Conservation (phyloP, 1,140 invertebrate genomes). For the Drosophila sulfurigaster region DNA sequence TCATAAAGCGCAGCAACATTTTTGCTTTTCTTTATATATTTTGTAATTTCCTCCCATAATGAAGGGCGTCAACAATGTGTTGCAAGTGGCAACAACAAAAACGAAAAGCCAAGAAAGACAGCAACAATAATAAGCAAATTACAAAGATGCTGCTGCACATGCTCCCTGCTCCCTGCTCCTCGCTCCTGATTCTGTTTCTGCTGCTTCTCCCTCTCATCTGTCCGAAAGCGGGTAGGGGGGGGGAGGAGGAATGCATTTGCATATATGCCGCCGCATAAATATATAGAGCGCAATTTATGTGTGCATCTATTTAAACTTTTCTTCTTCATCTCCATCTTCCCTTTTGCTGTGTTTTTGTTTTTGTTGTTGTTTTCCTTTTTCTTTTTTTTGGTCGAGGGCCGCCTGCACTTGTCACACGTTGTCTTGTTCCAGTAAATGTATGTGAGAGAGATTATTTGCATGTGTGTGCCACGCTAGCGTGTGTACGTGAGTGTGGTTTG, state of each 20-base stretch:
- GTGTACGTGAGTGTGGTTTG: constrained; percentile 58
- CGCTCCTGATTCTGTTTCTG: too few species aligned
- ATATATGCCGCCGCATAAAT: constrained; percentile 73
- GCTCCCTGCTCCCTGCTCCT: background rate
- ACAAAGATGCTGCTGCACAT: constrained; percentile 54
- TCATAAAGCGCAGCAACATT: constrained; percentile 26
- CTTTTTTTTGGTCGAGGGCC: constrained; percentile 44
- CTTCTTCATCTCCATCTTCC: constrained; percentile 15
- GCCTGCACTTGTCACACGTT: constrained; percentile 80
- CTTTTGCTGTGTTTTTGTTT: constrained; percentile 16
- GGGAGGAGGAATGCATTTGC: constrained; percentile 53
- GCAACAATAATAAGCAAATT: constrained; percentile 61
- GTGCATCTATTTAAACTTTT: constrained; percentile 74
- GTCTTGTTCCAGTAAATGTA: constrained; percentile 46
- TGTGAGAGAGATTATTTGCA: constrained; percentile 58
- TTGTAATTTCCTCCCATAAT: constrained; percentile 38
- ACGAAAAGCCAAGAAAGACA: background rate
- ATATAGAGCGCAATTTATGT: constrained; percentile 78
- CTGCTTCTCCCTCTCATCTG: background rate
- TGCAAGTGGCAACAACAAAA: constrained; percentile 18
- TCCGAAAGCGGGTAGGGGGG: constrained; percentile 12
- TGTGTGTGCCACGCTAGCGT: constrained; percentile 28
- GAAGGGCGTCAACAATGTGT: constrained; percentile 28
- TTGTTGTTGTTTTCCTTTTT: constrained; percentile 3
- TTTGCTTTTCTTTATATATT: constrained; percentile 23